A percentile compares a stretch with the other conserved stretches of the same genome.
These are phyloP conservation scores for Listrodromus nycthemerus DNA, from an alignment of 2,888 invertebrate genomes.

Conservation along the genomic window DNA sequence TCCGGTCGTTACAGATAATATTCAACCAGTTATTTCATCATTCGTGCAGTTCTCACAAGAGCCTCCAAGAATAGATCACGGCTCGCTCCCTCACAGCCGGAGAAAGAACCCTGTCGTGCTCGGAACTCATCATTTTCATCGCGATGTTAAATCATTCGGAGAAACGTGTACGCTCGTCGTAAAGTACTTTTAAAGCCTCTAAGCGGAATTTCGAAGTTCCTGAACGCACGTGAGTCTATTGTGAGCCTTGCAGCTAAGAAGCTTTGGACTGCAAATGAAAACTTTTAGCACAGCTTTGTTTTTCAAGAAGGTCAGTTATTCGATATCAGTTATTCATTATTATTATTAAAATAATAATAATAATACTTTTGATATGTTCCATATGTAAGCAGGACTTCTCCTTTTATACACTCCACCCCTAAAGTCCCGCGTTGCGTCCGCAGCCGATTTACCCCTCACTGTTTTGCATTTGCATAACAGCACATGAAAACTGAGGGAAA, in stretches of 20 bases:
- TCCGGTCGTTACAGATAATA: slow-evolving; percentile 46
- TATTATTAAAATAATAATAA: no score
- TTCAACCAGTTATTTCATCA: slow-evolving; percentile 40
- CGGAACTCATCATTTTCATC: slow-evolving; percentile 31
- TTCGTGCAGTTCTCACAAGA: background rate
- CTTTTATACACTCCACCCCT: no score
- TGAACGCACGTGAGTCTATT: background rate
- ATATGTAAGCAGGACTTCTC: no score
- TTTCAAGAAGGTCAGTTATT: background rate
- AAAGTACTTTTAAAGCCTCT: slow-evolving; percentile 5
- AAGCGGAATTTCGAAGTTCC: background rate
- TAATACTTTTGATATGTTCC: no score
- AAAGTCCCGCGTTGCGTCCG: no score
- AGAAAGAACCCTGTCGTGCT: slow-evolving; percentile 25
- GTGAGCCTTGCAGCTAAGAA: background rate
- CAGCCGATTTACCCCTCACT: no score
- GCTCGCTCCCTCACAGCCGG: background rate
- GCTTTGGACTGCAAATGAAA: background rate
- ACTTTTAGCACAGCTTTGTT: background rate
- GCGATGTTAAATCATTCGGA: slow-evolving; percentile 28
- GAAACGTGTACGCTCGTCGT: background rate
- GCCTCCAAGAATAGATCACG: slow-evolving; percentile 20
- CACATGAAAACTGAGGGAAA: no score
- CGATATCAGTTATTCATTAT: background rate
- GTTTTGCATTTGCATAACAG: no score